phyloP scores from a whole-genome alignment of 53 echinoderm and acorn worm genomes.

The Holothuria scabra region DNA sequence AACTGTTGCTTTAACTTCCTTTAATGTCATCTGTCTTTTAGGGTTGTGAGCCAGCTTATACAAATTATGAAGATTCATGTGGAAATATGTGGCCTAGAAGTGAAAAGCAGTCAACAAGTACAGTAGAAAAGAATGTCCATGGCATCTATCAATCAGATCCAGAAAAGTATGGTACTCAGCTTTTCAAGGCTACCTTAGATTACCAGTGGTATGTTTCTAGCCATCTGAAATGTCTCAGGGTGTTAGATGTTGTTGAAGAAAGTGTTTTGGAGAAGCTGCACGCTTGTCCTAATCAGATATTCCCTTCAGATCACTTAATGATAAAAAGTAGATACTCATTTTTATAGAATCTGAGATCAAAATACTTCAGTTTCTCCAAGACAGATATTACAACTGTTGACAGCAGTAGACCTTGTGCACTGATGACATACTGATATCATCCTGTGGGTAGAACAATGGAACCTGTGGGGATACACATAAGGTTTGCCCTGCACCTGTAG shows the following conservation, averaged over 20 bases:
- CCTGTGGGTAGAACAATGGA: no score
- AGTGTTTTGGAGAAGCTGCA: constrained; percentile 59
- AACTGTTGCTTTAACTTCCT: no score
- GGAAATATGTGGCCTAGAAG: constrained; percentile 43
- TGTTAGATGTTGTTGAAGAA: constrained; percentile 71
- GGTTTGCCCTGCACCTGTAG: no score
- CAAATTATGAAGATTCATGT: constrained; percentile 64
- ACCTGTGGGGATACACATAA: no score
- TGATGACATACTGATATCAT: no score
- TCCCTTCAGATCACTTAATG: constrained; percentile 85
- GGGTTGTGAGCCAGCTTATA: constrained; percentile 76
- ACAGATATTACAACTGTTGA: no score
- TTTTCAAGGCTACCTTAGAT: constrained; percentile 71
- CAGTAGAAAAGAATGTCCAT: constrained; percentile 5
- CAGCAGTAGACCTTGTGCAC: no score
- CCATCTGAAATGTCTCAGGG: constrained; percentile 49
- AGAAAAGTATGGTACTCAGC: constrained; percentile 54
- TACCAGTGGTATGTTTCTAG: constrained; percentile 78
- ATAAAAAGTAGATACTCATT: constrained; percentile 59
- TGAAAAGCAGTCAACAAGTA: neutral
- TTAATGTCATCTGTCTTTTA: neutral
- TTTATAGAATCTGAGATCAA: no score
- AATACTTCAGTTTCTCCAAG: no score
- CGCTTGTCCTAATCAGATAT: constrained; percentile 68
- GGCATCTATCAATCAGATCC: constrained; percentile 53